Conservation (phyloP, 2,113 vertebrate species). For the Poecile atricapillus region DNA sequence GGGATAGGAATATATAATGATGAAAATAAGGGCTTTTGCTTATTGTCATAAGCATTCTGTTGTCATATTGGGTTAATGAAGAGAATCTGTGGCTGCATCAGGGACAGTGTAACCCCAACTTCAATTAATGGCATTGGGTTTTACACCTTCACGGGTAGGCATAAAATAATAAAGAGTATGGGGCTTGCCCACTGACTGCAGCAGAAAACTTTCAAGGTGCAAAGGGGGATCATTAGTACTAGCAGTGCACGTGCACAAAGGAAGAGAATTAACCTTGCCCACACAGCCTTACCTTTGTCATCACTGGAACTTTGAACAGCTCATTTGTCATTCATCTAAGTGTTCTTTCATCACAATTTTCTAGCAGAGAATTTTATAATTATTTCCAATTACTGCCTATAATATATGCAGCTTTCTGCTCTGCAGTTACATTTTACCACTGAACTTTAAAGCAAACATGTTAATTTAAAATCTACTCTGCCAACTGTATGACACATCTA, state of each 20-base stretch:
- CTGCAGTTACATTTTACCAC: constrained; percentile 2
- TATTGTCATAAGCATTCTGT: background rate
- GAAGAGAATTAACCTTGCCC: constrained; percentile 3
- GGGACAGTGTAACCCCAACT: background rate
- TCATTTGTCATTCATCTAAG: constrained; percentile 40
- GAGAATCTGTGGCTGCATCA: background rate
- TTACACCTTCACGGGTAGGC: background rate
- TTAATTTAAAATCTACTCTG: constrained; percentile 65
- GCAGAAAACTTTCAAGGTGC: background rate
- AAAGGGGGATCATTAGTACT: background rate
- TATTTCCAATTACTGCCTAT: constrained; percentile 22
- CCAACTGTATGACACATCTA: constrained; percentile 36
- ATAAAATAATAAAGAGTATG: background rate
- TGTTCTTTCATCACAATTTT: constrained; percentile 28
- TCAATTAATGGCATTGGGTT: background rate
- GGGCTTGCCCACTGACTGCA: background rate
- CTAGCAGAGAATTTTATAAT: background rate
- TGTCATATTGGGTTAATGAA: background rate
- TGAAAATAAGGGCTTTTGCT: background rate
- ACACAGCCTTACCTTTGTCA: constrained; percentile 2
- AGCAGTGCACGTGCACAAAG: background rate
- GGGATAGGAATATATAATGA: background rate
- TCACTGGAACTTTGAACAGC: background rate
- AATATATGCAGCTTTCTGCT: constrained; percentile 15
- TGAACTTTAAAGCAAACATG: constrained; percentile 42